Evolutionary conservation across 2,113 vertebrate species (phyloP).

Genomic region (Haemorhous mexicanus): DNA sequence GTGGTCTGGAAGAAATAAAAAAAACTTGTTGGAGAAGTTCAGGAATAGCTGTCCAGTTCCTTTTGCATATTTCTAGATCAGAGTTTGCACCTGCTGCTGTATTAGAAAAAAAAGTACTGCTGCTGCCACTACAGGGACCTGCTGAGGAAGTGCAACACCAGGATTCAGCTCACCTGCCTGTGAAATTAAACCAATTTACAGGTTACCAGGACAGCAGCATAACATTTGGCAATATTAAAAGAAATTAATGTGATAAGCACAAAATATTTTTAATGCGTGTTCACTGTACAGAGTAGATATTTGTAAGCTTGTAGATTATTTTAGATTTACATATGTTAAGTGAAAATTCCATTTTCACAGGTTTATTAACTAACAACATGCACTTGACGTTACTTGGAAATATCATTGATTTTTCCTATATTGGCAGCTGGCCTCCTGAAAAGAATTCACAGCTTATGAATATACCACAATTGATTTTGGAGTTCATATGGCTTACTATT

Average conservation of each 20-base stretch:
- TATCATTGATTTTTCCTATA: neutral
- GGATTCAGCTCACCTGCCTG: neutral
- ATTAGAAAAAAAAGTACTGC: neutral
- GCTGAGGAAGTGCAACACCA: neutral
- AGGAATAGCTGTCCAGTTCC: neutral
- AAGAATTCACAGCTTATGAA: neutral
- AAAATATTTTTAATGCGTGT: neutral
- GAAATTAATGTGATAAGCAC: neutral
- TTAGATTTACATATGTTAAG: neutral
- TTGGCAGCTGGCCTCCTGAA: constrained; percentile 21
- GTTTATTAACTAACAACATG: neutral
- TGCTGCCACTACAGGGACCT: neutral
- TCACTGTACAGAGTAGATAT: neutral
- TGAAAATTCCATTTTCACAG: neutral
- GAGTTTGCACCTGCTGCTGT: neutral
- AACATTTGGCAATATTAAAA: neutral
- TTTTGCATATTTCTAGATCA: neutral
- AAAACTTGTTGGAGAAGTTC: neutral
- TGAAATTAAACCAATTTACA: neutral
- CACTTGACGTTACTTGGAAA: neutral
- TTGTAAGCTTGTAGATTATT: neutral
- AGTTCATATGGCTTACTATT: constrained; percentile 2
- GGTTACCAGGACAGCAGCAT: neutral
- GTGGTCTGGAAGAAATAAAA: neutral
- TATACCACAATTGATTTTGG: constrained; percentile 14